These are phyloP conservation scores for Synergus laeviventris DNA, from an alignment of 2,888 invertebrate genomes.

Conservation along the genomic window DNA sequence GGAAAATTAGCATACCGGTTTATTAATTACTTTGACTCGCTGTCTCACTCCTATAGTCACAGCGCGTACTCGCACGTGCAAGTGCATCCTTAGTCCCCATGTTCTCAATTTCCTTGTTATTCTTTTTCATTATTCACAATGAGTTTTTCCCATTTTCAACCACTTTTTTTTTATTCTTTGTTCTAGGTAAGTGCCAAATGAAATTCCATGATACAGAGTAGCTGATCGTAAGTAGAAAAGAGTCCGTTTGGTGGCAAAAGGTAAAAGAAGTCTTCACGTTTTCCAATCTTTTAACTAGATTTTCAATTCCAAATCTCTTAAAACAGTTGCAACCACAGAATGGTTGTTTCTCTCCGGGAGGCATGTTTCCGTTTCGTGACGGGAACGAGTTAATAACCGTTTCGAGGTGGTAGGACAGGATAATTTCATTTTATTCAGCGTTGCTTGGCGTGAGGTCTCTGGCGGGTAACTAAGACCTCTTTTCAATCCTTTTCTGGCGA, in stretches of 20 bases:
- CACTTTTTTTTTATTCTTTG: constrained; percentile 56
- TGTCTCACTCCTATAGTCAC: constrained; percentile 6
- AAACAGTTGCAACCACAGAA: constrained; percentile 4
- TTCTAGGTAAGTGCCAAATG: constrained; percentile 67
- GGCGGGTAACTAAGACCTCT: constrained; percentile 70
- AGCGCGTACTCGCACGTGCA: constrained; percentile 9
- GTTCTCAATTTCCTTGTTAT: constrained; percentile 21
- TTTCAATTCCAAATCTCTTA: neutral
- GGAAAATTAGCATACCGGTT: constrained; percentile 69
- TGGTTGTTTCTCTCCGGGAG: constrained; percentile 19
- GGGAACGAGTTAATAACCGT: constrained; percentile 68
- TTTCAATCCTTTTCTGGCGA: constrained; percentile 65
- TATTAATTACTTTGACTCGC: constrained; percentile 64
- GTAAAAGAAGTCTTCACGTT: neutral
- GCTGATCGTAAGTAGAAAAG: neutral
- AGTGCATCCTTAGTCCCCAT: constrained; percentile 33
- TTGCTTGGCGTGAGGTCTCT: constrained; percentile 63
- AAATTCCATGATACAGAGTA: neutral
- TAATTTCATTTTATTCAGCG: constrained; percentile 69
- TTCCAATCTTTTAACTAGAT: neutral
- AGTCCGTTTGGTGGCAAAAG: neutral
- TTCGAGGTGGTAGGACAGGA: constrained; percentile 60
- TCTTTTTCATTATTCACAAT: neutral
- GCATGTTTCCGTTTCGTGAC: constrained; percentile 32
- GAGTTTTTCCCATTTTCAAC: neutral